A percentile compares a stretch with the other conserved stretches of the same genome.
phyloP scores from a whole-genome alignment of 53 echinoderm and acorn worm genomes.

The Henricia sp. region DNA sequence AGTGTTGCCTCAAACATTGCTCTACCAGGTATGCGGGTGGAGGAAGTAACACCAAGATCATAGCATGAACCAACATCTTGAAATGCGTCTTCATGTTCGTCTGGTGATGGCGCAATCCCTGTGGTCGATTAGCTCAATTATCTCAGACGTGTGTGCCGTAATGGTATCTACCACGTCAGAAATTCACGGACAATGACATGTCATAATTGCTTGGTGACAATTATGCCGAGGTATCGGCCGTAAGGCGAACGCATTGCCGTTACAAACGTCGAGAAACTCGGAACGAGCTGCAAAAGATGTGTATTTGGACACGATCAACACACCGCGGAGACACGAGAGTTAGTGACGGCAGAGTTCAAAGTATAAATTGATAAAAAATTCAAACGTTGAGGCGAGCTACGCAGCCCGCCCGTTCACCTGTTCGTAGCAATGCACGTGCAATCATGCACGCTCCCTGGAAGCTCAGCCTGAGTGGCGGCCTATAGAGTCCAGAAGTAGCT shows the following conservation, averaged over 20 bases:
- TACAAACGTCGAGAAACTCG: slow-evolving; percentile 2
- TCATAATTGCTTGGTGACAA: neutral
- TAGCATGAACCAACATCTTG: slow-evolving; percentile 28
- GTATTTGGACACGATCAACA: slow-evolving; percentile 42
- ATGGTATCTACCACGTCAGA: too few species aligned
- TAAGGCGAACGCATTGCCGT: neutral
- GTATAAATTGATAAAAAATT: slow-evolving; percentile 49
- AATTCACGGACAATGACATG: neutral
- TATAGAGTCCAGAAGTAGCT: slow-evolving; percentile 24
- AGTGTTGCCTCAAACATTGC: neutral
- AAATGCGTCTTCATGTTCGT: slow-evolving; percentile 40
- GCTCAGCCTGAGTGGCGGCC: slow-evolving; percentile 28
- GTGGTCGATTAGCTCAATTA: too few species aligned
- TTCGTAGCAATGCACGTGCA: slow-evolving; percentile 8
- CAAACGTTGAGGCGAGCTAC: slow-evolving; percentile 6
- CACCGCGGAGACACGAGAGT: neutral
- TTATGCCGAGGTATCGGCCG: slow-evolving; percentile 11
- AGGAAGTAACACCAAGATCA: slow-evolving; percentile 6
- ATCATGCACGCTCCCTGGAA: neutral
- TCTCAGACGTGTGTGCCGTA: too few species aligned
- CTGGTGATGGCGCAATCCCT: neutral
- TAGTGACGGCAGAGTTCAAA: slow-evolving; percentile 41
- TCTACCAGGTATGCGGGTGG: slow-evolving; percentile 3
- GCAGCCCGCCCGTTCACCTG: slow-evolving; percentile 36
- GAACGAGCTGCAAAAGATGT: slow-evolving; percentile 20